Percentiles rank a stretch among this genome's conserved stretches.
These are phyloP conservation scores for Trichomycterus rosablanca DNA, from an alignment of 2,113 vertebrate genomes.

Conservation along the genomic window DNA sequence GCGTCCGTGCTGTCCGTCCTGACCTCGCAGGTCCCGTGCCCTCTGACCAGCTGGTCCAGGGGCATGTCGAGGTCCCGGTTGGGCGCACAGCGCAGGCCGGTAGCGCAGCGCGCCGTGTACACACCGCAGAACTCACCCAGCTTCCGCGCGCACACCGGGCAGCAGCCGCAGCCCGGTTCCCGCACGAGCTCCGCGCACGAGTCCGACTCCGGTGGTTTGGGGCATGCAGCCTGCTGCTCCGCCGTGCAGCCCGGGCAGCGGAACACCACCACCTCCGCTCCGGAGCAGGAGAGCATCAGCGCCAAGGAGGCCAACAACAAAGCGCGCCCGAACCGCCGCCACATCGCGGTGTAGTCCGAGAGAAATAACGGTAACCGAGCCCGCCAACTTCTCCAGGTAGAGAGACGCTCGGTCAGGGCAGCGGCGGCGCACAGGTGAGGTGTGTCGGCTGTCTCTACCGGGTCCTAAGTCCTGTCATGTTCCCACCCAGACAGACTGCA, in stretches of 20 bases:
- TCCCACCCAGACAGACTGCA: conserved; percentile 33
- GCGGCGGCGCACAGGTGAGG: conserved; percentile 59
- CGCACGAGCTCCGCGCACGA: conserved; percentile 75
- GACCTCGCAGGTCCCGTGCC: conserved; percentile 77
- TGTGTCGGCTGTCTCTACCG: conserved; percentile 43
- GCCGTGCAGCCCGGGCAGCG: conserved; percentile 80
- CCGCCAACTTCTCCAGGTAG: conserved; percentile 50
- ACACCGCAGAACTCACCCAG: conserved; percentile 81
- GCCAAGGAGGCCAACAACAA: conserved; percentile 27
- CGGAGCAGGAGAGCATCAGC: conserved; percentile 42
- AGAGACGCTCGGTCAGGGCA: conserved; percentile 38
- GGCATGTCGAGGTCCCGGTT: conserved; percentile 71
- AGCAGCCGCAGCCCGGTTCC: conserved; percentile 84
- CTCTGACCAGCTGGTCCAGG: conserved; percentile 80
- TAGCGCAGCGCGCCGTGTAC: conserved; percentile 82
- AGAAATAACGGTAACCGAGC: conserved; percentile 23
- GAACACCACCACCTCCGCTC: conserved; percentile 75
- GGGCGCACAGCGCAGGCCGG: conserved; percentile 80
- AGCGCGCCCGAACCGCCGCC: conserved; percentile 20
- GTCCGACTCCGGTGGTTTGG: conserved; percentile 45
- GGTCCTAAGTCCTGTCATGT: conserved; percentile 64
- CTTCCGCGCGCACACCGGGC: conserved; percentile 73
- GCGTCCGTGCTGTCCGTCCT: conserved; percentile 60
- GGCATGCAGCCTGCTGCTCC: conserved; percentile 64
- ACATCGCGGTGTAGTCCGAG: conserved; percentile 15